Evolutionary conservation across 2,797 vertebrate species (phyloP).

Genomic region (Micrastur ruficollis): DNA sequence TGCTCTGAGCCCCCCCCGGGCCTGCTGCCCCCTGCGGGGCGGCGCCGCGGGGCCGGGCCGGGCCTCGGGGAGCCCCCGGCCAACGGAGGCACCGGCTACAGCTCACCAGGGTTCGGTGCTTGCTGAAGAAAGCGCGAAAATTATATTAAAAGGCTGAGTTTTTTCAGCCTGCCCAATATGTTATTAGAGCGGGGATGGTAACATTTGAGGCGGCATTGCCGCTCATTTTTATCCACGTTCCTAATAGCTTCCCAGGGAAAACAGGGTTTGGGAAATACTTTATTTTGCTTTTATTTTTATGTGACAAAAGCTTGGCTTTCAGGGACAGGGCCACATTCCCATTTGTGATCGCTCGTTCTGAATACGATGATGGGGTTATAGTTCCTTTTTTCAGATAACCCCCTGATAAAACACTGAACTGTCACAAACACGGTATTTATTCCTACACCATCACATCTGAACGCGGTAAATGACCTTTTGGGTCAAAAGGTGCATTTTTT

Average conservation of each 20-base stretch:
- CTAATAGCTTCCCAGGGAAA: background rate
- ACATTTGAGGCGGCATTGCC: background rate
- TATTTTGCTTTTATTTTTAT: background rate
- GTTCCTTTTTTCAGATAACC: background rate
- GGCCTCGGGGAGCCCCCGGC: too few relatives aligned
- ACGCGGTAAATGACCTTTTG: background rate
- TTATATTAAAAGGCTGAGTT: background rate
- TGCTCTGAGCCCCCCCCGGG: too few relatives aligned
- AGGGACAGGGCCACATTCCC: rapidly evolving
- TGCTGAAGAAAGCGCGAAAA: too few relatives aligned
- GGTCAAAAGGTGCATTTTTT: background rate
- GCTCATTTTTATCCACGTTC: background rate
- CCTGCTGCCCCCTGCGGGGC: too few relatives aligned
- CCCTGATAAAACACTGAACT: rapidly evolving
- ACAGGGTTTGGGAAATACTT: background rate
- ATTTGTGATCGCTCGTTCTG: background rate
- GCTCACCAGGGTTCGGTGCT: too few relatives aligned
- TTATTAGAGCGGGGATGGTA: background rate
- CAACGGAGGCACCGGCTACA: background rate
- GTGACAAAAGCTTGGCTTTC: background rate
- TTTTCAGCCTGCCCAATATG: rapidly evolving
- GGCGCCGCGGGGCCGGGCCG: too few relatives aligned
- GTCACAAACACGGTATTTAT: background rate
- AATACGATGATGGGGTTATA: background rate
- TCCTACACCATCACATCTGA: background rate